These are phyloP conservation scores for Temnothorax curvispinosus DNA, from an alignment of 1,140 invertebrate genomes.

Conservation along the genomic window DNA sequence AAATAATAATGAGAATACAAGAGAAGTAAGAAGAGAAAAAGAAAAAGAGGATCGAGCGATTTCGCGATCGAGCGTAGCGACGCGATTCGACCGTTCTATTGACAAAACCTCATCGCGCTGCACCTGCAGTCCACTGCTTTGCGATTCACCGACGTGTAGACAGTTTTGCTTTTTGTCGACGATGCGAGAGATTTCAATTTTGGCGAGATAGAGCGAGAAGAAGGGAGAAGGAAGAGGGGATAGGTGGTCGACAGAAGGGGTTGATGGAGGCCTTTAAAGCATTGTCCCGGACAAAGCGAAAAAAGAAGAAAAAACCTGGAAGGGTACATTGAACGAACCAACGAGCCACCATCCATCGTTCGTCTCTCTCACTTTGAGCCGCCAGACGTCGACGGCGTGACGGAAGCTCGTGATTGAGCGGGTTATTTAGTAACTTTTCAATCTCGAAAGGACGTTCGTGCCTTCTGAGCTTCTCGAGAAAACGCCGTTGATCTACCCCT, in stretches of 20 bases:
- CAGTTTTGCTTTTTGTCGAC: slow-evolving; percentile 63
- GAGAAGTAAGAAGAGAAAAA: background rate
- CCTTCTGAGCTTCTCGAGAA: slow-evolving; percentile 6
- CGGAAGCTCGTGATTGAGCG: slow-evolving; percentile 42
- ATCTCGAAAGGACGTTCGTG: slow-evolving; percentile 18
- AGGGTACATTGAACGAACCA: slow-evolving; percentile 13
- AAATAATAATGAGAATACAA: slow-evolving; percentile 25
- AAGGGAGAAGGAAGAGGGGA: background rate
- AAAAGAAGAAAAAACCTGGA: background rate
- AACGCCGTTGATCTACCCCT: background rate
- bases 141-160: slow-evolving; percentile 21
- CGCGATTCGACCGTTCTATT: slow-evolving; percentile 24
- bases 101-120: slow-evolving; percentile 28
- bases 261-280: slow-evolving; percentile 27
- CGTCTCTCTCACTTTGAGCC: slow-evolving; percentile 2
- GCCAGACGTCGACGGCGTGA: slow-evolving; percentile 20
- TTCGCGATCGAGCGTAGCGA: slow-evolving; percentile 1
- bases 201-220: slow-evolving; percentile 38
- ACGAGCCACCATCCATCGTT: slow-evolving; percentile 26
- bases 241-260: background rate
- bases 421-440: slow-evolving; percentile 51
- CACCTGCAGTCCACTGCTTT: slow-evolving; percentile 39
- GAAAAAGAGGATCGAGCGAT: background rate
- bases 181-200: slow-evolving; percentile 65
- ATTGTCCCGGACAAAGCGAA: slow-evolving; percentile 15